phyloP scores from a whole-genome alignment of 2,797 vertebrate genomes.

The Pangasius larnaudii region DNA sequence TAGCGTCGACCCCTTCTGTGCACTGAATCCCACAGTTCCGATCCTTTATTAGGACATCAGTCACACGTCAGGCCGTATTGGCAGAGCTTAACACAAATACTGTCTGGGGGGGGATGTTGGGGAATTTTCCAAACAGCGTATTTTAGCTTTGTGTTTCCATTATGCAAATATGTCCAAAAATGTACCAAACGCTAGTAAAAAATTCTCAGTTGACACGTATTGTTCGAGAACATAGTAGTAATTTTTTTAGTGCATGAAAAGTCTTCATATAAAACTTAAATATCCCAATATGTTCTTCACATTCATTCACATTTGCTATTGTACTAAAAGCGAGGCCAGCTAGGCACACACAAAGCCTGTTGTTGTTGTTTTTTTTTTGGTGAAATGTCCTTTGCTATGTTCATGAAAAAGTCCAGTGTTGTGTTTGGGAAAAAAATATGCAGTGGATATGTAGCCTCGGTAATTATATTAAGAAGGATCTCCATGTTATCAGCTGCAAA shows the following conservation, averaged over 20 bases:
- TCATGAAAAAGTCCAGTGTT: neutral
- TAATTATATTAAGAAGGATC: conserved; percentile 4
- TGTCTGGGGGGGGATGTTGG: conserved; percentile 26
- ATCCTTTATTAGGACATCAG: conserved; percentile 56
- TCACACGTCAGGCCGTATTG: conserved; percentile 42
- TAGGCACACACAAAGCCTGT: too few species aligned
- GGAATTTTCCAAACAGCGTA: neutral
- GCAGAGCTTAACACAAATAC: conserved; percentile 23
- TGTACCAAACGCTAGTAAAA: neutral
- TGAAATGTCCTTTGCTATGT: neutral
- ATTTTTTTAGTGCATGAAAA: neutral
- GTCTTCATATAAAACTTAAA: neutral
- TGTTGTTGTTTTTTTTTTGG: neutral
- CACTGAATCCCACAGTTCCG: conserved; percentile 34
- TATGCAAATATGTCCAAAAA: neutral
- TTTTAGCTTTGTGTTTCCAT: neutral
- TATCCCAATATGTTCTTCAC: neutral
- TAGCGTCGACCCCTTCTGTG: conserved; percentile 55
- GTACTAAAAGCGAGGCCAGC: too few species aligned
- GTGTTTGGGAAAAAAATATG: neutral
- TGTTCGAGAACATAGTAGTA: neutral
- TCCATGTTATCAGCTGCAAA: neutral
- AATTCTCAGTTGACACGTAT: neutral
- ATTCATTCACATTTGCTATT: neutral
- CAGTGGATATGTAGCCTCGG: neutral